Evolutionary conservation across 2,888 invertebrate species (phyloP).

Genomic region (Orthonevra nobilis): DNA sequence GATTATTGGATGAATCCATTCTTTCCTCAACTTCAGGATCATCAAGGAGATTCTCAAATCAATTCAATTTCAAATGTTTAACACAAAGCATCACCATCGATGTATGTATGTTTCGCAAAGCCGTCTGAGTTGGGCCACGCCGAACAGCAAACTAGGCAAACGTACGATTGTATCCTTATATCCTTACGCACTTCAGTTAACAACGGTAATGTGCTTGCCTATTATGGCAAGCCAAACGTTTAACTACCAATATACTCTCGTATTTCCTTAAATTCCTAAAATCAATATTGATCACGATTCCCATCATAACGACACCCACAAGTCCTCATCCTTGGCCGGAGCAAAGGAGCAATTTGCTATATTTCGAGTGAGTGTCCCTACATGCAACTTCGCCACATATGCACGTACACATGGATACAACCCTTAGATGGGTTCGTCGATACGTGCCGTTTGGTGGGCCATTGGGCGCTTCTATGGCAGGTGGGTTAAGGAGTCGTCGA

Average conservation of each 20-base stretch:
- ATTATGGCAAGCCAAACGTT: conserved; percentile 48
- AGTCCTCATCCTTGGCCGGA: conserved; percentile 4
- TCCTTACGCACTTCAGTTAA: conserved; percentile 49
- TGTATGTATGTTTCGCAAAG: too few species aligned
- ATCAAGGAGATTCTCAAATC: conserved; percentile 20
- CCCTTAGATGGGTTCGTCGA: conserved; percentile 33
- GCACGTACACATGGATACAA: background rate
- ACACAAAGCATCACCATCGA: conserved; percentile 5
- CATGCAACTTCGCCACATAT: background rate
- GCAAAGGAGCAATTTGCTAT: conserved; percentile 40
- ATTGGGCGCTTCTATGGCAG: conserved; percentile 36
- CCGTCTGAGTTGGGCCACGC: too few species aligned
- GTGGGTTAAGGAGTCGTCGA: conserved; percentile 35
- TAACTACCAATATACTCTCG: conserved; percentile 58
- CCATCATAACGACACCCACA: conserved; percentile 51
- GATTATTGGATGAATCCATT: conserved; percentile 41
- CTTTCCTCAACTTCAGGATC: conserved; percentile 4
- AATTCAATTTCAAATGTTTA: conserved; percentile 52
- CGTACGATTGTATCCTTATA: background rate
- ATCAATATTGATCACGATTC: conserved; percentile 66
- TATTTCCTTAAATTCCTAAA: conserved; percentile 58
- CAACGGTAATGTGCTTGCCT: conserved; percentile 25
- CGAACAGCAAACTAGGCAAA: too few species aligned
- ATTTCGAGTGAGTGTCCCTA: conserved; percentile 25
- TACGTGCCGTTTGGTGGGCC: conserved; percentile 43